Evolutionary conservation across 2,113 vertebrate genomes (phyloP), one percentile per base, ranked within the genome.

Genomic region (Coryphaenoides rupestris): DNA sequence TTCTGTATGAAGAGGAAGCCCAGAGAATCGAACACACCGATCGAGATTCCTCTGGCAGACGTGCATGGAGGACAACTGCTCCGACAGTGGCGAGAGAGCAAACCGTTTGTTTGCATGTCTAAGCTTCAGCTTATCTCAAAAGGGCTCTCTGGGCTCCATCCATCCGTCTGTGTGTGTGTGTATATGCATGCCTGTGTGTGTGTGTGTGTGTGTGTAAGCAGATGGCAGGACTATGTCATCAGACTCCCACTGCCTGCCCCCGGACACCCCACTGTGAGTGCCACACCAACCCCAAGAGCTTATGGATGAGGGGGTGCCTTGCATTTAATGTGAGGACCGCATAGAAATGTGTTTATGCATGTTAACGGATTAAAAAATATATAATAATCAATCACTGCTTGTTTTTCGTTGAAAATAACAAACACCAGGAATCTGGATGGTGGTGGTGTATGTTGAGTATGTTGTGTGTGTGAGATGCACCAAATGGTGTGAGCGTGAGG

Each of bases 401-500:
- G 53, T 58, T 23, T 54, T 54, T 21, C 4, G 2, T 56, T 78
- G 77, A 54, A n/a, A n/a, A 59, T 73, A 45, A 54, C 13, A 40
- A 40, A 7, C 33, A 40, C 33, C 33, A 70, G 66, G 57, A 70
- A 66, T 72, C 26, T 56, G 50, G 66, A 69, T 67, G 66, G 53
- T 24, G 64, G 60, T n/a, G n/a, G n/a, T n/a, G n/a, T 12, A 19
- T 69, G 73, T 77, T 55, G 65, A 76, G 62, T 82, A 76, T 79
- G 49, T 33, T 75, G n/a, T n/a, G n/a, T n/a, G n/a, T n/a, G n/a
- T n/a, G 79, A 87, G 84, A 87, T 84, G 82, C 84, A 77, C 79
- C 78, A 73, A 76, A 75, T 40, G 79, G 83, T 81, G 79, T 83
- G 81, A 84, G 74, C 73, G 66, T 87, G 86, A 89, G 87, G 87